Conservation (phyloP, 2,797 vertebrate genomes). For the Sebastes oblongus region DNA sequence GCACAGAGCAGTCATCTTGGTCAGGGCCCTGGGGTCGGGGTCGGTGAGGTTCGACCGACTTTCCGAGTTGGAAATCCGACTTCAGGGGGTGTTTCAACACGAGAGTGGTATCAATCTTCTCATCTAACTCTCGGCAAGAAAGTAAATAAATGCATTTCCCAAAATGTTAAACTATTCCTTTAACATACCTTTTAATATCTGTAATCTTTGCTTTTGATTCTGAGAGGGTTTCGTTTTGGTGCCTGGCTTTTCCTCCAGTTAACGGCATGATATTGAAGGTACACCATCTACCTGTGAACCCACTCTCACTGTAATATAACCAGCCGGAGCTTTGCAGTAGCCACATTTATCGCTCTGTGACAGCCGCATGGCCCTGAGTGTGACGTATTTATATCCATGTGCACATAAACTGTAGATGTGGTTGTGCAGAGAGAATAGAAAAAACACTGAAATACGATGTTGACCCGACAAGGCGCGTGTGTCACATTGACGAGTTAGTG, state of each 20-base stretch:
- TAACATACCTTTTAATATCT: slow-evolving; percentile 15
- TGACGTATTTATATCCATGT: slow-evolving; percentile 28
- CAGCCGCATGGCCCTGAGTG: slow-evolving; percentile 32
- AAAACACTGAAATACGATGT: slow-evolving; percentile 9
- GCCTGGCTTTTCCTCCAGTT: slow-evolving; percentile 37
- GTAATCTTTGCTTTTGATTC: slow-evolving; percentile 20
- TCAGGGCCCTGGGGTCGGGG: too few species aligned
- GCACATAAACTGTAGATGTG: slow-evolving; percentile 37
- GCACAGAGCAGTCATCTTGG: too few species aligned
- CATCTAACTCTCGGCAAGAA: not conserved
- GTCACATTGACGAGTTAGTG: slow-evolving; percentile 9
- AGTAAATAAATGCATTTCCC: not conserved
- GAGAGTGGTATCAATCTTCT: not conserved
- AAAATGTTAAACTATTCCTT: not conserved
- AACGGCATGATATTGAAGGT: slow-evolving; percentile 30
- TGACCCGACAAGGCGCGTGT: not conserved
- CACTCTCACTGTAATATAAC: slow-evolving; percentile 50
- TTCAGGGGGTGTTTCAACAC: not conserved
- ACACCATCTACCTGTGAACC: slow-evolving; percentile 59
- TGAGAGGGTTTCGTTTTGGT: slow-evolving; percentile 1
- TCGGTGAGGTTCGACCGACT: too few species aligned
- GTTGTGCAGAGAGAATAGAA: slow-evolving; percentile 29
- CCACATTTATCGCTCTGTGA: slow-evolving; percentile 27
- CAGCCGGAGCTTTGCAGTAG: slow-evolving; percentile 44
- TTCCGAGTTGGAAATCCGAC: too few species aligned